A percentile compares a stretch with the other conserved stretches of the same genome.
Evolutionary conservation across 2,888 invertebrate species (phyloP).

Genomic region (Nebria brevicollis): DNA sequence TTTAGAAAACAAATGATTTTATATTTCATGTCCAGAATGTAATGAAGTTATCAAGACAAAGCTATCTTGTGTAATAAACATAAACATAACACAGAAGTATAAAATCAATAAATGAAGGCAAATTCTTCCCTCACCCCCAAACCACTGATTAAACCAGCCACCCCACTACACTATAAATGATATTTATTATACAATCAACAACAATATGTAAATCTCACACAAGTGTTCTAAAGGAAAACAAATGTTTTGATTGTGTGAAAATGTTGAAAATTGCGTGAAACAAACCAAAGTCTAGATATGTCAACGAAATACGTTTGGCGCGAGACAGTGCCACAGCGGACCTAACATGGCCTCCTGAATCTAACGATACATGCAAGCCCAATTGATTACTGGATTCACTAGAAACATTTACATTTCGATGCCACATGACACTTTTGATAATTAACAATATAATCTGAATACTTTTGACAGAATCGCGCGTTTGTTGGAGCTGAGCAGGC

Average conservation of each 20-base stretch:
- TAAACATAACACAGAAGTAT: constrained; percentile 55
- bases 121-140: constrained; percentile 58
- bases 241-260: neutral
- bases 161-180: constrained; percentile 48
- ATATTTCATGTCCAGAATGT: neutral
- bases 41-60: neutral
- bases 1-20: neutral
- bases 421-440: constrained; percentile 33
- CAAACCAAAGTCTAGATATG: constrained; percentile 27
- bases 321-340: constrained; percentile 34
- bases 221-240: neutral
- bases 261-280: neutral
- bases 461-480: constrained; percentile 60
- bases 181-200: constrained; percentile 33
- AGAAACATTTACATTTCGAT: constrained; percentile 30
- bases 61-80: constrained; percentile 47
- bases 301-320: constrained; percentile 51
- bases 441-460: constrained; percentile 44
- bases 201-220: constrained; percentile 20
- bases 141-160: constrained; percentile 38
- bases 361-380: constrained; percentile 39
- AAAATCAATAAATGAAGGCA: constrained; percentile 62
- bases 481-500: constrained; percentile 77
- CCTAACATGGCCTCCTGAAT: constrained; percentile 45
- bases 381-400: constrained; percentile 26